Base-by-base conservation (phyloP, 2,113 vertebrate genomes). In the Chlorocebus sabaeus region DNA sequence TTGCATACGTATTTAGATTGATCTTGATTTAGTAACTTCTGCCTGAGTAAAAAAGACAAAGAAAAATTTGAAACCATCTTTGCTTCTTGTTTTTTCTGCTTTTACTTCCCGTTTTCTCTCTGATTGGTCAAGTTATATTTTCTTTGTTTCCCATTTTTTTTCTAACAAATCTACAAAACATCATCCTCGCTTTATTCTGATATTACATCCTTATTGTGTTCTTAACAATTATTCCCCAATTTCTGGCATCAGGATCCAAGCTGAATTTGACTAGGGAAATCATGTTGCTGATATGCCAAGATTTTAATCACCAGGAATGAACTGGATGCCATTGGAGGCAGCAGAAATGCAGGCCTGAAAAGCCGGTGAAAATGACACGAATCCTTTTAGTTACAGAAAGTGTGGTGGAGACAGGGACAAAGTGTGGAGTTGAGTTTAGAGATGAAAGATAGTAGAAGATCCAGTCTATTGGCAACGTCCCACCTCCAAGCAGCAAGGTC, bases 291-390 rank as follows among this genome's bases (percentile, higher is more conserved):
- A 59, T 18, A 84, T 17, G 96, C 95, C 96, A 96, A 73, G 72
- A 92, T 79, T 88, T 90, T 95, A 97, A 97, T 97, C 72, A 97
- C 84, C 27, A 35, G 57, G 61, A 96, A 96, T 57, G 72, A 92
- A 88, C 61, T 1, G 1, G n/a, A 80, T 57, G 22, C 9, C 45
- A 35, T n/a, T 27, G 8, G 9, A 48, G 83, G 55, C 20, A 5
- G 40, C 25, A 43, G 55, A 8, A 79, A 57, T 64, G 11, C 14
- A 9, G 0, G 3, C 35, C 30, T 1, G 45, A 61, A 92, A 75
- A 50, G 68, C 78, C 84, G 52, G 48, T 90, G 78, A 79, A 67
- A 88, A 68, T 27, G 81, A 78, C 7, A 43, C 1, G 0, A 20
- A 95, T 64, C 73, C 57, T 18, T 14, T 64, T 52, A 52, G 68